Evolutionary conservation across 2,797 vertebrate species (phyloP).

Genomic region (Megaceryle alcyon): DNA sequence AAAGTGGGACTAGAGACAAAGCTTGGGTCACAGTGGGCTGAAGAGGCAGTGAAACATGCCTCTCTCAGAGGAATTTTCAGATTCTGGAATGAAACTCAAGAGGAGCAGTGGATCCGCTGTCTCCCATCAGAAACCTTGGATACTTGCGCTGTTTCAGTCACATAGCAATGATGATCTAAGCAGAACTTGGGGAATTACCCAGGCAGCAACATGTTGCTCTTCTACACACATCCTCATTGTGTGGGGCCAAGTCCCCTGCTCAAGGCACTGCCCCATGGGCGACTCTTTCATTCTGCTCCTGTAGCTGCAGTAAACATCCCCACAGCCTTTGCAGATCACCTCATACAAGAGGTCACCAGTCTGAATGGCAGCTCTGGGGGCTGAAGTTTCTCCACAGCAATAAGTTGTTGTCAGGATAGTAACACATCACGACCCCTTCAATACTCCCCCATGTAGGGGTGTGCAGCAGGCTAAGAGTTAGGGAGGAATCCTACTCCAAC

Average conservation of each 20-base stretch:
- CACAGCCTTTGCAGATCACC: not conserved
- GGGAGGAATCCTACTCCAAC: not conserved
- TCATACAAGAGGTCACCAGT: not conserved
- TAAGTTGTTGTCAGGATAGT: not conserved
- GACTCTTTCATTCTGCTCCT: not conserved
- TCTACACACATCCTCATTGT: not conserved
- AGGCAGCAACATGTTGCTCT: not conserved
- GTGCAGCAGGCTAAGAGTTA: not conserved
- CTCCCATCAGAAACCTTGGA: not conserved
- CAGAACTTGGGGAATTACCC: not conserved
- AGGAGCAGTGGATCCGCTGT: not conserved
- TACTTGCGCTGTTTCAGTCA: not conserved
- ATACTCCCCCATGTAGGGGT: rapidly evolving
- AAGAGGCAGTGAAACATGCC: not conserved
- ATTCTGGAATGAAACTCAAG: not conserved
- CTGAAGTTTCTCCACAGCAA: not conserved
- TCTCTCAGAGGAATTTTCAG: not conserved
- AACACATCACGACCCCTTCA: not conserved
- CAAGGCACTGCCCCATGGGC: not conserved
- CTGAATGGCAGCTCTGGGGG: not conserved
- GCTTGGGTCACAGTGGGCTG: not conserved
- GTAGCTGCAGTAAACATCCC: rapidly evolving
- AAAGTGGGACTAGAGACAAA: not conserved
- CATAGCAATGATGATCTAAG: not conserved
- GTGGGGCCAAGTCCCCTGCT: not conserved